Evolutionary conservation across 2,888 invertebrate genomes (phyloP), one percentile per base, ranked within the genome.

Genomic region (Idaea biselata): DNA sequence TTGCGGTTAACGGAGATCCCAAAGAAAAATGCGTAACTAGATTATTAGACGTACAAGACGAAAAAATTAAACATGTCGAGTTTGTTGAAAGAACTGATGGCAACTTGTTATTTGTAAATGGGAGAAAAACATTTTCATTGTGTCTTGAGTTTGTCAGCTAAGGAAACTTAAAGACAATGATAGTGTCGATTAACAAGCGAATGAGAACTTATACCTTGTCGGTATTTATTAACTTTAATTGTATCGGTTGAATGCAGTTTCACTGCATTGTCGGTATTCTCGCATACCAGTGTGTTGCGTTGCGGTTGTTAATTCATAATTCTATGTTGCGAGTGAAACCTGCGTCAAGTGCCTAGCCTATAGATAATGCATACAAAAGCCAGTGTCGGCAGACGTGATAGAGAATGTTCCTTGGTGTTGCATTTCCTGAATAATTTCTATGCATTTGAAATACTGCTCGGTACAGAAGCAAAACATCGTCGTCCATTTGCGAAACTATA

Each of bases 81-180:
- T 73, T 73, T 77, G 74, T 79, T 73, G 63, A 58, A 70, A 75
- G 76, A 79, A 80, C 84, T 81, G 78, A 84, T 79, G 83, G 80
- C 82, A 82, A 83, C 78, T 81, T 83, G 81, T 87, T 87, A 83
- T 80, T 72, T 75, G 70, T 80, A 80, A 82, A 80, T 77, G 72
- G 77, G 79, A 73, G 81, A 85, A 90, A 83, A 91, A 90, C 85
- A 78, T 75, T 73, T 77, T 82, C 83, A 89, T 90, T 88, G 87
- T 88, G 80, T 83, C 78, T 76, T 82, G 44, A 44, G 44, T 44
- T 82, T 64, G 65, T 64, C 77, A 81, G 79, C 76, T 44, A 81
- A 84, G 87, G 89, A 88, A 89, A 82, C 79, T 76, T 74, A 75
- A 87, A 91, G 85, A 90, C 88, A 91, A 91, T 90, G 88, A 87